Conservation (phyloP, 1,140 invertebrate species). For the Zaprionus gabonicus region DNA sequence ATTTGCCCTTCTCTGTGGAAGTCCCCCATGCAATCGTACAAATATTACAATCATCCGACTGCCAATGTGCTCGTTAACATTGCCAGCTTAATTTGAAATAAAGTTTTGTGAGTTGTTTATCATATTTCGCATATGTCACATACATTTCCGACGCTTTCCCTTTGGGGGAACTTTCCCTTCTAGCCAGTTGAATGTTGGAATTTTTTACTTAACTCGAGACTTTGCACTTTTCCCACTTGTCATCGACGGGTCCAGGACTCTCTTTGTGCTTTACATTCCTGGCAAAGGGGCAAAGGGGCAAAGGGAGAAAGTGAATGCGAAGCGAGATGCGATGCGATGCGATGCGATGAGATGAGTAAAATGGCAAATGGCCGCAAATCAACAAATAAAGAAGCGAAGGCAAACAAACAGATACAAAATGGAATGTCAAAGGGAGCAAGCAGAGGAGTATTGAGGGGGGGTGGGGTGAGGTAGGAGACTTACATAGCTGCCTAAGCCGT, state of each 20-base stretch:
- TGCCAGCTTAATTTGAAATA: neutral
- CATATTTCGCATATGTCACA: conserved; percentile 7
- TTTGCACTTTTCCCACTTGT: neutral
- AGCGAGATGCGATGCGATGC: too few species aligned
- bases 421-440: neutral
- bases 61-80: neutral
- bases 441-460: neutral
- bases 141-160: conserved; percentile 2
- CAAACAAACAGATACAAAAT: conserved; percentile 38
- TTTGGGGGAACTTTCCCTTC: neutral
- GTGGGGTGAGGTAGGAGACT: neutral
- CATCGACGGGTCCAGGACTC: neutral
- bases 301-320: neutral
- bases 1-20: too few species aligned
- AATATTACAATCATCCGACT: neutral
- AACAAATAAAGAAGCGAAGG: conserved; percentile 35
- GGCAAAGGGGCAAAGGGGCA: neutral
- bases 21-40: neutral
- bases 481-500: conserved; percentile 26
- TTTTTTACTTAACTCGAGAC: neutral
- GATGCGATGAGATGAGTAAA: conserved; percentile 16
- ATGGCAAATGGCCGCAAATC: conserved; percentile 48
- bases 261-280: neutral
- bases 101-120: neutral
- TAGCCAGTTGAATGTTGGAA: neutral